A percentile compares a stretch with the other conserved stretches of the same genome.
Conservation (phyloP, 2,888 invertebrate species). For the Erannis defoliaria region DNA sequence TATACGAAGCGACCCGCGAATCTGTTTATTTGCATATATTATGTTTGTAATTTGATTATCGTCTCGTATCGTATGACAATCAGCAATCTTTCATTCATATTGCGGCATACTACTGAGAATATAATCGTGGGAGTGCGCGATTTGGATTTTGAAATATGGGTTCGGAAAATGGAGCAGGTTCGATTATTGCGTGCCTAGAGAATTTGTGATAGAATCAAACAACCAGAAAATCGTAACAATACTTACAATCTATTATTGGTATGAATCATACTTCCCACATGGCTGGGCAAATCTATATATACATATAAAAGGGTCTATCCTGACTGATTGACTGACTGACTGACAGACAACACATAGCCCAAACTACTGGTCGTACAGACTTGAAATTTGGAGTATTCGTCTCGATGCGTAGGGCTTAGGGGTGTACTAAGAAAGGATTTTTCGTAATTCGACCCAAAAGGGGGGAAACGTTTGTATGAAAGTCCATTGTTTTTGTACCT, state of each 20-base stretch:
- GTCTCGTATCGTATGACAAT: constrained; percentile 6
- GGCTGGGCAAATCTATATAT: constrained; percentile 5
- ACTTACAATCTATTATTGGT: neutral
- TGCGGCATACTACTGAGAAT: neutral
- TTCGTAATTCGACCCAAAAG: too few species aligned
- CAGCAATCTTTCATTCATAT: constrained; percentile 9
- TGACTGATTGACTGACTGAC: too few species aligned
- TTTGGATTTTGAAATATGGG: neutral
- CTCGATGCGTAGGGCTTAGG: too few species aligned
- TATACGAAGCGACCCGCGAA: neutral
- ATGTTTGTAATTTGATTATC: constrained; percentile 8
- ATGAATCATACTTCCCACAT: constrained; percentile 6
- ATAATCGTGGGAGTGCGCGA: neutral
- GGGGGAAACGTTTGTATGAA: too few species aligned
- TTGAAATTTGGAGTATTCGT: too few species aligned
- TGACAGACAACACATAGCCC: too few species aligned
- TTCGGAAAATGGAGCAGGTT: neutral
- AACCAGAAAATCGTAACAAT: constrained; percentile 9
- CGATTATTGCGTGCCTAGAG: neutral
- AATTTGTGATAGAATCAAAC: neutral
- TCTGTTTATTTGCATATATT: too few species aligned
- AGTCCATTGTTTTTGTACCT: too few species aligned
- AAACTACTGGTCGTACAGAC: too few species aligned
- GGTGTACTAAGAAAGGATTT: too few species aligned
- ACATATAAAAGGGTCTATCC: too few species aligned